Evolutionary conservation across 2,888 invertebrate species (phyloP).

Genomic region (Cryptocheilus praepositus): DNA sequence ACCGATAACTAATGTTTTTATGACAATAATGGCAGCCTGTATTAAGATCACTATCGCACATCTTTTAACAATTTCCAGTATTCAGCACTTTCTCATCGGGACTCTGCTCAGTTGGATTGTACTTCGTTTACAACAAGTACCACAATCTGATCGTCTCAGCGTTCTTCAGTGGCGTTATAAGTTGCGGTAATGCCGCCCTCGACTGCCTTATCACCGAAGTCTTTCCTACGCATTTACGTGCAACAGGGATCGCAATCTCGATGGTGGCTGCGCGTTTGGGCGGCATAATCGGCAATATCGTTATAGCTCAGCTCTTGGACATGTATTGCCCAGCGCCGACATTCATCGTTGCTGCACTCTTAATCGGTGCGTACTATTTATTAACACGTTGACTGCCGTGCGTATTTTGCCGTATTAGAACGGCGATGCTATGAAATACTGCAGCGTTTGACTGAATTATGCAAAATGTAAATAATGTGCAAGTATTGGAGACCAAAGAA

Average conservation of each 20-base stretch:
- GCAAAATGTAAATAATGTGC: too few relatives aligned
- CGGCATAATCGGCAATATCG: slow-evolving; percentile 91
- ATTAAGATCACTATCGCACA: too few relatives aligned
- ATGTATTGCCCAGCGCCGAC: slow-evolving; percentile 94
- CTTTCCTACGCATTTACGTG: slow-evolving; percentile 92
- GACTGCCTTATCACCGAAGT: slow-evolving; percentile 96
- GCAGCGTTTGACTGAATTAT: too few relatives aligned
- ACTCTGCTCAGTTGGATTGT: slow-evolving; percentile 88
- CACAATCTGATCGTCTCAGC: slow-evolving; percentile 90
- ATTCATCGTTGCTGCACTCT: slow-evolving; percentile 89
- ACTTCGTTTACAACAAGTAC: slow-evolving; percentile 88
- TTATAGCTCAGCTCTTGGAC: slow-evolving; percentile 91
- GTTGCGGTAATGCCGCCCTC: slow-evolving; percentile 91
- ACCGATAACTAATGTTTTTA: too few relatives aligned
- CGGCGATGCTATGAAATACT: too few relatives aligned
- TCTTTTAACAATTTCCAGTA: slow-evolving; percentile 76
- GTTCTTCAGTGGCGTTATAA: slow-evolving; percentile 90
- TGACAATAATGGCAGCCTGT: too few relatives aligned
- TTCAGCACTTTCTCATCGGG: slow-evolving; percentile 92
- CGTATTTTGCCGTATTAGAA: too few relatives aligned
- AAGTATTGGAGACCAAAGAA: too few relatives aligned
- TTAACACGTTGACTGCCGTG: too few relatives aligned
- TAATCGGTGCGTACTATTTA: slow-evolving; percentile 77
- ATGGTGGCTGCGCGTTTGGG: slow-evolving; percentile 93
- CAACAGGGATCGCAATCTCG: slow-evolving; percentile 93